These are phyloP conservation scores for Gryllus bimaculatus DNA, from an alignment of 1,140 invertebrate species.

Conservation along the genomic window DNA sequence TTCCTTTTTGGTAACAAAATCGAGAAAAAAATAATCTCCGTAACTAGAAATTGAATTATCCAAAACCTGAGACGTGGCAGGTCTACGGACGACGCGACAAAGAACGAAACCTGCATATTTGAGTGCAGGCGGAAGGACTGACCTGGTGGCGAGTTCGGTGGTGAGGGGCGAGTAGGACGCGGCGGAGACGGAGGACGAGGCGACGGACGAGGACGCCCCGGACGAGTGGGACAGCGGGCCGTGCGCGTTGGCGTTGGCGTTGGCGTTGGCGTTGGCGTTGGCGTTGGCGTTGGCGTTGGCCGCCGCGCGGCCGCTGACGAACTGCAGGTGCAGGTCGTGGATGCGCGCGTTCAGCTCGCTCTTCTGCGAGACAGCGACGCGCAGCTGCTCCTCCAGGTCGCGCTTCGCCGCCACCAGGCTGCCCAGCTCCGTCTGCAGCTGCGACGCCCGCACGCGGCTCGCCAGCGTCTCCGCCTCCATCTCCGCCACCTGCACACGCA, in stretches of 20 bases:
- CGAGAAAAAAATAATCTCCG: too few relatives aligned
- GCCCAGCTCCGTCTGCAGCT: constrained; percentile 49
- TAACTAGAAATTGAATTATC: too few relatives aligned
- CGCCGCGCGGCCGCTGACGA: constrained; percentile 28
- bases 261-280: constrained; percentile 22
- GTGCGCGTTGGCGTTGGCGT: too few relatives aligned
- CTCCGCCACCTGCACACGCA: constrained; percentile 41
- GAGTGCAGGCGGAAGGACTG: neutral
- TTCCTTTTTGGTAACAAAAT: too few relatives aligned
- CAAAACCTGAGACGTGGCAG: too few relatives aligned
- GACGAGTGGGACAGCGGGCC: constrained; percentile 27
- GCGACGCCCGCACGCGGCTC: constrained; percentile 48
- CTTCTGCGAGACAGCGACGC: constrained; percentile 41
- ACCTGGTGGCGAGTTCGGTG: neutral
- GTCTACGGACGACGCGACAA: too few relatives aligned
- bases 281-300: constrained; percentile 24
- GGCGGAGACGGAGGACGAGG: neutral
- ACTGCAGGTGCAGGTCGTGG: constrained; percentile 36
- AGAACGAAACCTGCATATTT: too few relatives aligned
- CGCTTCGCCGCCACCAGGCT: constrained; percentile 46
- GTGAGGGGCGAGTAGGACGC: neutral
- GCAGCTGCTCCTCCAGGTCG: constrained; percentile 52
- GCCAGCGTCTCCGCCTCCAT: constrained; percentile 61
- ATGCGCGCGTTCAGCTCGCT: constrained; percentile 39
- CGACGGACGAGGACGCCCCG: constrained; percentile 36